Evolutionary conservation across 1,140 invertebrate species (phyloP).

Genomic region (Agrypnia vestita): DNA sequence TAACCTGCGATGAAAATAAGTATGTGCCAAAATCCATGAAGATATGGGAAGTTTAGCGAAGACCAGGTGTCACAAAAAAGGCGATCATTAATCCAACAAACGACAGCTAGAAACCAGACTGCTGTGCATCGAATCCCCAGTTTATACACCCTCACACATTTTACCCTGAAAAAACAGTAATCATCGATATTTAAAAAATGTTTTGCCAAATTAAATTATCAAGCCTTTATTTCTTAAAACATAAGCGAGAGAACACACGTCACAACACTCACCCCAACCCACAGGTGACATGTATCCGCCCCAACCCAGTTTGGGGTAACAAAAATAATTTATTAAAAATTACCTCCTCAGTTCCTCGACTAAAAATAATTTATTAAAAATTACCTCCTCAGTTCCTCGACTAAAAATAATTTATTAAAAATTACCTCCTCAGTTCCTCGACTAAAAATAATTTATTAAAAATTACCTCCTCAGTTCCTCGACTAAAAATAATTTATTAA

Average conservation of each 20-base stretch:
- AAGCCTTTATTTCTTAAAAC: too few species aligned
- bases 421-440: constrained; percentile 79
- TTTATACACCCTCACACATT: constrained; percentile 77
- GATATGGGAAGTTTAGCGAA: constrained; percentile 83
- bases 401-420: too few species aligned
- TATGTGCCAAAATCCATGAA: constrained; percentile 87
- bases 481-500: too few species aligned
- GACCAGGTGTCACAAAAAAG: constrained; percentile 86
- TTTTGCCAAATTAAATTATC: too few species aligned
- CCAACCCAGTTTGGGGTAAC: too few species aligned
- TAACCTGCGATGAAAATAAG: constrained; percentile 86
- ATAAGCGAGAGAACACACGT: neutral
- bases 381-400: constrained; percentile 79
- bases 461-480: constrained; percentile 79
- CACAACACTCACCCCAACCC: too few species aligned
- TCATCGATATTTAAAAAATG: neutral
- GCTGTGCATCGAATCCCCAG: constrained; percentile 79
- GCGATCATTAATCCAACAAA: constrained; percentile 85
- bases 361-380: too few species aligned
- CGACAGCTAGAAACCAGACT: constrained; percentile 80
- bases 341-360: constrained; percentile 80
- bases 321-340: constrained; percentile 48
- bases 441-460: too few species aligned
- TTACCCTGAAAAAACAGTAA: constrained; percentile 72
- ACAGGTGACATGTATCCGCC: too few species aligned